Percentiles rank a stretch among this genome's conserved stretches.
These are phyloP conservation scores for Meteorus colon DNA, from an alignment of 2,888 invertebrate genomes.

Conservation along the genomic window DNA sequence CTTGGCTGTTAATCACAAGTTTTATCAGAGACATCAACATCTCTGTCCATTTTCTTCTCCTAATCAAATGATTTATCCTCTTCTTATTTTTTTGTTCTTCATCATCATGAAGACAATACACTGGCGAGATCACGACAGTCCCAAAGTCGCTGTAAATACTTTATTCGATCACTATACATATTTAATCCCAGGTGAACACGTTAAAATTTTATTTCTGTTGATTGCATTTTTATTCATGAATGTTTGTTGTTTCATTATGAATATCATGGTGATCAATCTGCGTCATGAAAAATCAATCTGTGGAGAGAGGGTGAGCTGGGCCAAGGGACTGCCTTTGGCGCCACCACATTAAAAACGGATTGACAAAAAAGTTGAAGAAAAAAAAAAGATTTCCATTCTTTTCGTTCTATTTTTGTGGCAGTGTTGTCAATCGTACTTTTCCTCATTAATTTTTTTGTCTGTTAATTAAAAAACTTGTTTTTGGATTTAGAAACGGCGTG, in stretches of 20 bases:
- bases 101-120: constrained; percentile 10
- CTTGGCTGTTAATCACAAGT: constrained; percentile 20
- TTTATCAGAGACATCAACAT: not conserved
- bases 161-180: constrained; percentile 1
- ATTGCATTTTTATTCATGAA: not conserved
- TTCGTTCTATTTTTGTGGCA: constrained; percentile 45
- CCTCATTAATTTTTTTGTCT: no score
- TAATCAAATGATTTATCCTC: constrained; percentile 25
- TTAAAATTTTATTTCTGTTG: not conserved
- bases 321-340: constrained; percentile 17
- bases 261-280: constrained; percentile 4
- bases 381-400: constrained; percentile 24
- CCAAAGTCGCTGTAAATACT: constrained; percentile 5
- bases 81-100: constrained; percentile 16
- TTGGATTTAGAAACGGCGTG: constrained; percentile 24
- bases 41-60: not conserved
- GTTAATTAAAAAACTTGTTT: constrained; percentile 27
- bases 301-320: not conserved
- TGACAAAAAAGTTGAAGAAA: not conserved
- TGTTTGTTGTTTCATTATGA: not conserved
- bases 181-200: not conserved
- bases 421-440: constrained; percentile 46
- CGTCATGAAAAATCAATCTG: not conserved
- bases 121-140: constrained; percentile 10
- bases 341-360: not conserved